Conservation (phyloP, 2,888 invertebrate species). For the Dione vanillae region DNA sequence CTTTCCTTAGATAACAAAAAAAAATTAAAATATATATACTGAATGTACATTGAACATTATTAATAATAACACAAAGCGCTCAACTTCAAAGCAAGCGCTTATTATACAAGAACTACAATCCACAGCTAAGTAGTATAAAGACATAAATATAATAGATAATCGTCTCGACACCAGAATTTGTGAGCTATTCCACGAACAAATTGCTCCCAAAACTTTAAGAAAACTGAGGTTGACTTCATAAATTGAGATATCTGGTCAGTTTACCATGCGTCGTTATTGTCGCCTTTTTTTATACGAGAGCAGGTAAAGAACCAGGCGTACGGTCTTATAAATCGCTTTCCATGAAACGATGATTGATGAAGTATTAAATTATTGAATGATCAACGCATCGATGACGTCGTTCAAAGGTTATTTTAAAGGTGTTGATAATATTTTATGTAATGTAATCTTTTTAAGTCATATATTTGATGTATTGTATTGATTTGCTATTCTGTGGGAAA, state of each 20-base stretch:
- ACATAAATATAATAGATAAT: slow-evolving; percentile 59
- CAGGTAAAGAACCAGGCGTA: slow-evolving; percentile 71
- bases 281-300: slow-evolving; percentile 69
- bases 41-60: background rate
- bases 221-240: slow-evolving; percentile 59
- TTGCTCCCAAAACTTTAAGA: slow-evolving; percentile 45
- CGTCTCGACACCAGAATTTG: slow-evolving; percentile 56
- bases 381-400: slow-evolving; percentile 62
- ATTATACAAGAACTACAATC: slow-evolving; percentile 8
- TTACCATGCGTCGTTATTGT: slow-evolving; percentile 74
- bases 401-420: slow-evolving; percentile 59
- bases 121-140: slow-evolving; percentile 51
- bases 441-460: slow-evolving; percentile 49
- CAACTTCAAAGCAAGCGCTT: background rate
- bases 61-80: background rate
- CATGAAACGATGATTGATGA: slow-evolving; percentile 74
- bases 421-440: slow-evolving; percentile 52
- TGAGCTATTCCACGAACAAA: slow-evolving; percentile 60
- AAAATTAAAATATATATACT: background rate
- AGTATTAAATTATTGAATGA: slow-evolving; percentile 67
- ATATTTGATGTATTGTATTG: background rate
- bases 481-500: background rate
- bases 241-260: slow-evolving; percentile 79
- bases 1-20: background rate
- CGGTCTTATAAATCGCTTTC: slow-evolving; percentile 69